phyloP scores from a whole-genome alignment of 2,888 invertebrate species.

The Drosophila pseudotalamancana region DNA sequence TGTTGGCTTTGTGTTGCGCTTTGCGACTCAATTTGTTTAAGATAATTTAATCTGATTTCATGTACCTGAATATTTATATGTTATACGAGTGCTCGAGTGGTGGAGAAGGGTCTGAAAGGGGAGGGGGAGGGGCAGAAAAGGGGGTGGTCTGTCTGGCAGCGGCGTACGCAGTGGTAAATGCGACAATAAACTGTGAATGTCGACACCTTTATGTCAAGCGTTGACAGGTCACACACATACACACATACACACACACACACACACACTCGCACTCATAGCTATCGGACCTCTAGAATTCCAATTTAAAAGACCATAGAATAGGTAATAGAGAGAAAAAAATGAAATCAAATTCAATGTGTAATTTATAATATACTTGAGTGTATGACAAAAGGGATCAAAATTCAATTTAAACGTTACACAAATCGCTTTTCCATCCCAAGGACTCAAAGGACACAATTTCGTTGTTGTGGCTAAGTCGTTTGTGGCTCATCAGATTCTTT shows the following conservation, averaged over 20 bases:
- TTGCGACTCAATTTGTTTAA: slow-evolving; percentile 76
- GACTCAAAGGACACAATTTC: too few relatives aligned
- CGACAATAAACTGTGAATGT: slow-evolving; percentile 35
- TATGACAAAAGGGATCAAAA: slow-evolving; percentile 80
- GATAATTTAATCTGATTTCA: slow-evolving; percentile 80
- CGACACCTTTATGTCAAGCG: slow-evolving; percentile 40
- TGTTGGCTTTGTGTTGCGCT: slow-evolving; percentile 42
- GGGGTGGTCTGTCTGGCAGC: slow-evolving; percentile 28
- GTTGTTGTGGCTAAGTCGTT: background rate
- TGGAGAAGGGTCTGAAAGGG: background rate
- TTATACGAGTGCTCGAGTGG: background rate
- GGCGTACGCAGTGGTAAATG: slow-evolving; percentile 5
- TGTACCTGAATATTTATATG: slow-evolving; percentile 78
- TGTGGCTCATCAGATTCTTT: background rate
- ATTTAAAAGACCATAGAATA: slow-evolving; percentile 28
- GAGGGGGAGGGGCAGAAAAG: background rate
- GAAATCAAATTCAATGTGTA: slow-evolving; percentile 27
- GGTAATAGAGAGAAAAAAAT: slow-evolving; percentile 2
- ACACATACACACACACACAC: slow-evolving; percentile 7
- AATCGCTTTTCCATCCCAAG: slow-evolving; percentile 61
- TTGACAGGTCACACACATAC: slow-evolving; percentile 10
- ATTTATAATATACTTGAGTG: slow-evolving; percentile 41
- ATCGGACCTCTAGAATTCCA: slow-evolving; percentile 31
- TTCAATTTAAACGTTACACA: slow-evolving; percentile 81
- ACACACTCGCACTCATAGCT: too few relatives aligned